These are phyloP conservation scores for Ecdyonurus torrentis DNA, from an alignment of 2,888 invertebrate species.

Conservation along the genomic window DNA sequence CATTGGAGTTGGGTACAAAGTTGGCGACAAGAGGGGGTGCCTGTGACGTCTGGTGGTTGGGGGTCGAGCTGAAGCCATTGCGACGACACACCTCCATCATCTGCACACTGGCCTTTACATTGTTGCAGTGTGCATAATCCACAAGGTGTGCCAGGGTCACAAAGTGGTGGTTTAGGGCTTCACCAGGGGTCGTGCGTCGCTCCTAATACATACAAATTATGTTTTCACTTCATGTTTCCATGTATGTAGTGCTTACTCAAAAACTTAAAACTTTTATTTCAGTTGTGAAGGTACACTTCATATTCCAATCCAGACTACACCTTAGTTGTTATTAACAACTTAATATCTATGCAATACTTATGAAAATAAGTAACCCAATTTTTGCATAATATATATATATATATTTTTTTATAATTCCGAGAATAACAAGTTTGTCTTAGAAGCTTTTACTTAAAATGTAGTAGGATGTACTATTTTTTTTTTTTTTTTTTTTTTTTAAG, in stretches of 20 bases:
- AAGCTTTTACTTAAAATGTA: no score
- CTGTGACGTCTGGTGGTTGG: constrained; percentile 26
- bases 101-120: constrained; percentile 91
- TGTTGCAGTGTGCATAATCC: constrained; percentile 93
- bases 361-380: no score
- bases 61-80: constrained; percentile 27
- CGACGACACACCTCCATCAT: constrained; percentile 81
- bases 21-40: constrained; percentile 51
- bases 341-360: no score
- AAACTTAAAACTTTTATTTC: background rate
- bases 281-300: no score
- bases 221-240: background rate
- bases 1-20: constrained; percentile 58
- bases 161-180: constrained; percentile 89
- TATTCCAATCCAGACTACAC: no score
- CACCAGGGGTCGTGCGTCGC: constrained; percentile 85
- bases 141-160: constrained; percentile 84
- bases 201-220: constrained; percentile 38
- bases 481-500: constrained; percentile 6
- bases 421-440: no score
- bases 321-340: no score
- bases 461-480: no score
- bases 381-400: no score
- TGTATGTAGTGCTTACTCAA: background rate
- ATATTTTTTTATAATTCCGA: no score